Percentiles rank a stretch among this genome's conserved stretches.
Conservation (phyloP, 2,888 invertebrate genomes). For the Tetramorium bicarinatum region DNA sequence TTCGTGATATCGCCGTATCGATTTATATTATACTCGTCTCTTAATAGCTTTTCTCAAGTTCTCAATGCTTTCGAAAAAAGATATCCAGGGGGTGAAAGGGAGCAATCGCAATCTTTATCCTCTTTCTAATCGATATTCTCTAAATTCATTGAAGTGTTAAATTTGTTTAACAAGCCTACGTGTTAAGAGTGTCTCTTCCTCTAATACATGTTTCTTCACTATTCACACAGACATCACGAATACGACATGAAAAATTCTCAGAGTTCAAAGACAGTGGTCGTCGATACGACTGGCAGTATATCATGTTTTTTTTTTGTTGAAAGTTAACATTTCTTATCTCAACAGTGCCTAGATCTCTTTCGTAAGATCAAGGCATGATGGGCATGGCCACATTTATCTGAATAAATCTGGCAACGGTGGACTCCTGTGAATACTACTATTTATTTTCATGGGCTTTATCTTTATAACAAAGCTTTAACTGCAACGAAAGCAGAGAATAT, state of each 20-base stretch:
- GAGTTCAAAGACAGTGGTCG: conserved; percentile 74
- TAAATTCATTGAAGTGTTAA: conserved; percentile 65
- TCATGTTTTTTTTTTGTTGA: conserved; percentile 68
- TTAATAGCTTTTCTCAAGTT: conserved; percentile 38
- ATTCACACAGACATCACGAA: conserved; percentile 67
- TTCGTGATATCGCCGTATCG: conserved; percentile 26
- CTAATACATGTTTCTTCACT: conserved; percentile 44
- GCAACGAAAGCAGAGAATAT: conserved; percentile 83
- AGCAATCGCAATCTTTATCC: conserved; percentile 60
- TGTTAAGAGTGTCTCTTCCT: conserved; percentile 17
- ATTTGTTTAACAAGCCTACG: conserved; percentile 48
- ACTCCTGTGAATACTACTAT: conserved; percentile 79
- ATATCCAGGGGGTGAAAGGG: conserved; percentile 31
- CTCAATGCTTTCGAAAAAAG: conserved; percentile 53
- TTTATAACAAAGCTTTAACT: conserved; percentile 77
- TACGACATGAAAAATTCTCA: conserved; percentile 76
- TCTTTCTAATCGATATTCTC: conserved; percentile 57
- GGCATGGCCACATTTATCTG: conserved; percentile 54
- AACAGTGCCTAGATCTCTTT: conserved; percentile 37
- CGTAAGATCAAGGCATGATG: conserved; percentile 36
- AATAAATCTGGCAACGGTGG: conserved; percentile 78
- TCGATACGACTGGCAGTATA: conserved; percentile 83
- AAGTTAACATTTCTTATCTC: conserved; percentile 41
- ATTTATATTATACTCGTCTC: conserved; percentile 43
- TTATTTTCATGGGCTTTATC: conserved; percentile 76